Evolutionary conservation across 2,797 vertebrate genomes (phyloP).

Genomic region (Danio jaintianensis): DNA sequence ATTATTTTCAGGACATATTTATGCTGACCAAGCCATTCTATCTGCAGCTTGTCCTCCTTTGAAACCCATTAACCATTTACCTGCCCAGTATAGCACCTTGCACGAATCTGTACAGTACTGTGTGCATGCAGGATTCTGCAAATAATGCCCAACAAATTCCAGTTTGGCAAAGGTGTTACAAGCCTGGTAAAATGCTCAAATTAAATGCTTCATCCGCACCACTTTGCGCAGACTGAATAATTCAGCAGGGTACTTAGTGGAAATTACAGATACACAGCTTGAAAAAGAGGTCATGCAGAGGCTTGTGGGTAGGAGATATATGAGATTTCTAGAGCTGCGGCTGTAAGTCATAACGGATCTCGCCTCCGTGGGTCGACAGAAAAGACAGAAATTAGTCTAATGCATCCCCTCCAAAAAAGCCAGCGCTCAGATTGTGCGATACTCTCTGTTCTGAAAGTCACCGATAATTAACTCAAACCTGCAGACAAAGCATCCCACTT

Average conservation of each 20-base stretch:
- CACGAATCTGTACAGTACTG: conserved; percentile 31
- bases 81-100: conserved; percentile 39
- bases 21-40: conserved; percentile 80
- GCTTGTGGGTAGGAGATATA: conserved; percentile 44
- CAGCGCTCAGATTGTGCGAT: conserved; percentile 4
- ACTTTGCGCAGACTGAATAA: conserved; percentile 69
- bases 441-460: conserved; percentile 47
- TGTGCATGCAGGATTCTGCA: conserved; percentile 42
- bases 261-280: conserved; percentile 44
- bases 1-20: conserved; percentile 71
- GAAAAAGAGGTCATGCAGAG: conserved; percentile 31
- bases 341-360: conserved; percentile 39
- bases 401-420: conserved; percentile 42
- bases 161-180: conserved; percentile 43
- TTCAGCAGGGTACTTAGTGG: conserved; percentile 57
- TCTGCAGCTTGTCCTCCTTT: conserved; percentile 78
- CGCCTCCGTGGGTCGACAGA: conserved; percentile 44
- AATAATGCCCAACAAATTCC: conserved; percentile 32
- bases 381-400: conserved; percentile 53
- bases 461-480: conserved; percentile 52
- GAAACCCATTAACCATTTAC: conserved; percentile 73
- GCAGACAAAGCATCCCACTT: conserved; percentile 44
- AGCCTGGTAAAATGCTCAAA: conserved; percentile 64
- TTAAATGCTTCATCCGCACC: conserved; percentile 69
- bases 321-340: conserved; percentile 30